Conservation (phyloP, 1,140 invertebrate species). For the Euura saliciscinereae region DNA sequence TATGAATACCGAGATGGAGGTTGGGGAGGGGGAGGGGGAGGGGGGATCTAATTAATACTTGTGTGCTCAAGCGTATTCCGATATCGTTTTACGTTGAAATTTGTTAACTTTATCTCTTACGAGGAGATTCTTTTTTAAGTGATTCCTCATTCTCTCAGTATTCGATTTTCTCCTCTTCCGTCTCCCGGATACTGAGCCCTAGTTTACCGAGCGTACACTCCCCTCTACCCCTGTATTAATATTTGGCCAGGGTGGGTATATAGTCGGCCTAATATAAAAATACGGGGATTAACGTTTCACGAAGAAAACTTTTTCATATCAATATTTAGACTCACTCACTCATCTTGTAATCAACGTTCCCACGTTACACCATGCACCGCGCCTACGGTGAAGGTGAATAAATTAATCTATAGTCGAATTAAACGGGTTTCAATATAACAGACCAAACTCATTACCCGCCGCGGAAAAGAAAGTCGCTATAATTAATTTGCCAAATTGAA, state of each 20-base stretch:
- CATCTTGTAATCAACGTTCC: not conserved
- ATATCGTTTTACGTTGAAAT: not conserved
- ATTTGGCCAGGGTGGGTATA: not conserved
- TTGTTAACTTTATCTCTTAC: not conserved
- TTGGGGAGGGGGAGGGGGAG: not conserved
- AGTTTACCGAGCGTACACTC: not conserved
- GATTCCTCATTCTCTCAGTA: not conserved
- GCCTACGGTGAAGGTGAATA: too few species aligned
- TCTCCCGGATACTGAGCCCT: not conserved
- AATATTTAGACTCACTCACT: not conserved
- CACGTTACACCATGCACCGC: too few species aligned
- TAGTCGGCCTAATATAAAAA: not conserved
- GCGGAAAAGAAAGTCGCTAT: too few species aligned
- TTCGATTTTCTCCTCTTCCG: not conserved
- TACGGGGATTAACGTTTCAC: not conserved
- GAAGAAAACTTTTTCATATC: not conserved
- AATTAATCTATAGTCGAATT: too few species aligned
- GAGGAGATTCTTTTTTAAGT: not conserved
- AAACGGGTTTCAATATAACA: too few species aligned
- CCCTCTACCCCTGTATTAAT: not conserved
- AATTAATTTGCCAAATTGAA: too few species aligned
- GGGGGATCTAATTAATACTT: conserved; percentile 1
- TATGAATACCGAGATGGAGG: not conserved
- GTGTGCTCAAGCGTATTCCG: not conserved
- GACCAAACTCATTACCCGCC: too few species aligned